Conservation (phyloP, 1,140 invertebrate genomes). For the Aphis craccivora region DNA sequence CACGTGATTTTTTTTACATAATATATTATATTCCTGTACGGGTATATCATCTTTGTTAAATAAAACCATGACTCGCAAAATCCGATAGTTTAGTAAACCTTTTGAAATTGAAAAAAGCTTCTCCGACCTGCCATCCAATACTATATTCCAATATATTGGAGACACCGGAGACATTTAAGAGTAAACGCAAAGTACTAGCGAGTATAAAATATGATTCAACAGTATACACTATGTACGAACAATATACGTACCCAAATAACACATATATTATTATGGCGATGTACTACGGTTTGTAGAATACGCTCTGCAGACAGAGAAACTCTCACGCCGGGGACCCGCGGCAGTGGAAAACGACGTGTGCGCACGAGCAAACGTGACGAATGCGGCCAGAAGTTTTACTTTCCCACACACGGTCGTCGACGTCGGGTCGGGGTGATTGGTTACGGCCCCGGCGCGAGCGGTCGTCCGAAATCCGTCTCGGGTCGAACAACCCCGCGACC, state of each 20-base stretch:
- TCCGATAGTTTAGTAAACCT: background rate
- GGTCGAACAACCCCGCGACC: background rate
- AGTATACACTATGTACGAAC: background rate
- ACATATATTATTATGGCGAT: background rate
- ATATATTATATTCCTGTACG: no score
- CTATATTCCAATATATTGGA: no score
- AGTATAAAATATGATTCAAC: background rate
- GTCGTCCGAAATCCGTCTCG: constrained; percentile 46
- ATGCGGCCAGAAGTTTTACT: constrained; percentile 47
- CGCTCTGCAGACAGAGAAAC: background rate
- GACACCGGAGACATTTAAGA: background rate
- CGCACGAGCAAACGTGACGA: constrained; percentile 22
- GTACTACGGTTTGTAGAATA: background rate
- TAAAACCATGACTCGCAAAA: background rate
- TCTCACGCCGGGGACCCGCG: background rate
- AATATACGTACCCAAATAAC: no score
- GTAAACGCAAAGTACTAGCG: background rate
- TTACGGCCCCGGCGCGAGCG: background rate
- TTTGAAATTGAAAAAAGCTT: background rate
- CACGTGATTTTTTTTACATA: background rate
- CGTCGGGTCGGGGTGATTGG: background rate
- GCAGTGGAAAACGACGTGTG: background rate
- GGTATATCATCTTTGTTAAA: background rate
- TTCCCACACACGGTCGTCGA: constrained; percentile 36
- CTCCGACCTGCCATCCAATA: background rate